phyloP scores from a whole-genome alignment of 1,140 invertebrate genomes.

The Drosophila quadrilineata region DNA sequence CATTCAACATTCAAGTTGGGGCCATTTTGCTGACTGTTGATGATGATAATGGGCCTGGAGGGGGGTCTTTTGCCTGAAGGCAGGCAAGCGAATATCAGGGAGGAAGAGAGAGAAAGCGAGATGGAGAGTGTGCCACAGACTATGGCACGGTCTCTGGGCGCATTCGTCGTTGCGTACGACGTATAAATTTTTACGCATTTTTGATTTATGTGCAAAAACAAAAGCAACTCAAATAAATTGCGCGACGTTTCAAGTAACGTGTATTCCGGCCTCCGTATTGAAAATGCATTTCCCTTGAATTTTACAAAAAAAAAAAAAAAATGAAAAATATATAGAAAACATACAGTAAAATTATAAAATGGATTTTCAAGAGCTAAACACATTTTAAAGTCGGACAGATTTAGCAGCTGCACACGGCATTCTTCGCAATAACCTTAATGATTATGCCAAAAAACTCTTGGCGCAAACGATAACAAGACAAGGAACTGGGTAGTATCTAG shows the following conservation, averaged over 20 bases:
- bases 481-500: too few species aligned
- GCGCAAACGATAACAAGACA: constrained; percentile 31
- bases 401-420: constrained; percentile 27
- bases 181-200: constrained; percentile 77
- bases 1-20: constrained; percentile 46
- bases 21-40: constrained; percentile 77
- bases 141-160: too few species aligned
- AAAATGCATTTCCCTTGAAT: constrained; percentile 65
- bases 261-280: constrained; percentile 56
- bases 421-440: constrained; percentile 70
- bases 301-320: constrained; percentile 1
- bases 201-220: constrained; percentile 66
- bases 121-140: too few species aligned
- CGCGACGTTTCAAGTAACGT: constrained; percentile 37
- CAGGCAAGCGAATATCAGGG: background rate
- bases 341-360: too few species aligned
- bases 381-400: constrained; percentile 40
- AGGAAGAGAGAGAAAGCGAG: constrained; percentile 5
- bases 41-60: constrained; percentile 69
- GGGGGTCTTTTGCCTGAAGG: constrained; percentile 20
- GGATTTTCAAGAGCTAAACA: too few species aligned
- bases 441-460: constrained; percentile 67
- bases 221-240: constrained; percentile 62
- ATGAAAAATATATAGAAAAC: constrained; percentile 10
- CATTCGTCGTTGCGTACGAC: constrained; percentile 20